Conservation (phyloP, 1,140 invertebrate species). For the Aphelenchoides avenae region DNA sequence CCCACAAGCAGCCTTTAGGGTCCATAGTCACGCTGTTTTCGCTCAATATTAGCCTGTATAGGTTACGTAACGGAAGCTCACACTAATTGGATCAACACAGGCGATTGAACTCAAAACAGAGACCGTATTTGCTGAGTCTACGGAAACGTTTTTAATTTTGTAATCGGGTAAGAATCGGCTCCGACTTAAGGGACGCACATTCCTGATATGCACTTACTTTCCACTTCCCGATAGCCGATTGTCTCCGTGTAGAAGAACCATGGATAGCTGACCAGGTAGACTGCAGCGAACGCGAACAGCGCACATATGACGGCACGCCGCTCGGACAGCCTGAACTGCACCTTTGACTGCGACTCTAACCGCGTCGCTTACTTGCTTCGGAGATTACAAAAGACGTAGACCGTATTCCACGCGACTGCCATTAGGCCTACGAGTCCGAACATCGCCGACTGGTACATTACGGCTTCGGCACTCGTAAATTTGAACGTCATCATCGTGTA, state of each 20-base stretch:
- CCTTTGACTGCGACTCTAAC: no score
- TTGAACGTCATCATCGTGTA: slow-evolving; percentile 45
- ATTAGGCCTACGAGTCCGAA: slow-evolving; percentile 38
- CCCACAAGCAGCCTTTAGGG: no score
- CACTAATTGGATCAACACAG: no score
- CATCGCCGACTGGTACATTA: slow-evolving; percentile 40
- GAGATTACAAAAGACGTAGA: slow-evolving; percentile 45
- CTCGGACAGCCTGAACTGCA: slow-evolving; percentile 36
- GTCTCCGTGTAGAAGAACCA: slow-evolving; percentile 46
- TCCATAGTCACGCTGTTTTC: no score
- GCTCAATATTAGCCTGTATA: no score
- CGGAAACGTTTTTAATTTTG: no score
- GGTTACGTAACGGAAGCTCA: no score
- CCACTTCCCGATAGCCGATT: slow-evolving; percentile 27
- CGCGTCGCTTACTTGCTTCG: slow-evolving; percentile 27
- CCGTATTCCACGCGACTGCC: slow-evolving; percentile 37
- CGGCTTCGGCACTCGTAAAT: slow-evolving; percentile 36
- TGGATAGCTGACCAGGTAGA: slow-evolving; percentile 44
- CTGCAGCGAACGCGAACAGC: slow-evolving; percentile 16
- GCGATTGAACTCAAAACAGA: no score
- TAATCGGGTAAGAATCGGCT: no score
- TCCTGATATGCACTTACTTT: slow-evolving; percentile 5
- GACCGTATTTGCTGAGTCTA: no score
- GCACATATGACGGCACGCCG: slow-evolving; percentile 10
- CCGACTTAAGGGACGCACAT: no score